Conservation (phyloP, 2,113 vertebrate species). For the Pteruthius melanotis region DNA sequence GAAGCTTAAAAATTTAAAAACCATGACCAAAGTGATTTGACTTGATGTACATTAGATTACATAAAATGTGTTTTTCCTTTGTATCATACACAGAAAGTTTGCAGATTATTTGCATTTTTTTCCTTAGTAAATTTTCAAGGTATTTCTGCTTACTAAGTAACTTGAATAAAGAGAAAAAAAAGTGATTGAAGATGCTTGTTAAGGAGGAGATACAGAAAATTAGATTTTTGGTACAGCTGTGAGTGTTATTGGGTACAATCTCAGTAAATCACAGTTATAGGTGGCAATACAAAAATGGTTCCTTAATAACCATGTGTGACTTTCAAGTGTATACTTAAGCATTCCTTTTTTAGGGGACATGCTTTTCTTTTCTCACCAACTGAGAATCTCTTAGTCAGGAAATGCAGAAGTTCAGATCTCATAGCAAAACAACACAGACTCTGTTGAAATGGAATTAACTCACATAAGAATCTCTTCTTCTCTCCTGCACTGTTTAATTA, state of each 20-base stretch:
- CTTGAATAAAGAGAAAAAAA: neutral
- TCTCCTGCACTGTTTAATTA: neutral
- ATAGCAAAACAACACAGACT: neutral
- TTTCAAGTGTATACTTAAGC: neutral
- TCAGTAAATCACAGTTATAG: neutral
- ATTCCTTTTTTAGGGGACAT: neutral
- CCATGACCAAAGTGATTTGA: neutral
- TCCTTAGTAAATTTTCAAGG: neutral
- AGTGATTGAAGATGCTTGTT: neutral
- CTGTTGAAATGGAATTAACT: neutral
- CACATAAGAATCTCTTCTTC: neutral
- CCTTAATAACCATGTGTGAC: neutral
- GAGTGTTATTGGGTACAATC: neutral
- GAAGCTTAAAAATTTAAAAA: neutral
- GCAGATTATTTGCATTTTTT: neutral
- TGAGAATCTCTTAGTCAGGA: neutral
- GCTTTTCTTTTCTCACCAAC: neutral
- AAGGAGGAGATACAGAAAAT: neutral
- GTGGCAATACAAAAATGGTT: neutral
- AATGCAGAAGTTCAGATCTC: neutral
- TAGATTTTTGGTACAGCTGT: neutral
- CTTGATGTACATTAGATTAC: neutral
- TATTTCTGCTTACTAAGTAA: neutral
- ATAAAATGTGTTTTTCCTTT: neutral
- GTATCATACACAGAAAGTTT: neutral